Evolutionary conservation across 2,797 vertebrate species (phyloP).

Genomic region (Staurois parvus): DNA sequence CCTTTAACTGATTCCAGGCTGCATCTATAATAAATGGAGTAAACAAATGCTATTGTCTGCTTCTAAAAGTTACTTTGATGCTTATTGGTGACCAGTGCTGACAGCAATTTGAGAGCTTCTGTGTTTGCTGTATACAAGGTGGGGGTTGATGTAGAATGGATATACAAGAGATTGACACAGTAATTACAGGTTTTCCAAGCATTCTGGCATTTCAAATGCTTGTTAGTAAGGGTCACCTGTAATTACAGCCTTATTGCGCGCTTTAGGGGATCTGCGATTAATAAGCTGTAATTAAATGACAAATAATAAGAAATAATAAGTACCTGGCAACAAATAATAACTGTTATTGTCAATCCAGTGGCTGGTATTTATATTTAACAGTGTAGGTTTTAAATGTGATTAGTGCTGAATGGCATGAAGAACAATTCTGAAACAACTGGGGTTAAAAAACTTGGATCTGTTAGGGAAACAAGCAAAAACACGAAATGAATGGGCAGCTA

Average conservation of each 20-base stretch:
- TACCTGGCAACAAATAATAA: conserved; percentile 46
- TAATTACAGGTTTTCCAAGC: conserved; percentile 48
- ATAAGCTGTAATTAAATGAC: conserved; percentile 56
- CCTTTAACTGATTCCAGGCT: not conserved
- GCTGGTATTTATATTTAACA: conserved; percentile 52
- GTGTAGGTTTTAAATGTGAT: conserved; percentile 35
- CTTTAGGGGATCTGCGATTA: conserved; percentile 47
- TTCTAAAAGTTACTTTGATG: conserved; percentile 7
- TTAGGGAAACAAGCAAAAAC: not conserved
- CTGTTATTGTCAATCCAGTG: not conserved
- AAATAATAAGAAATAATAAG: conserved; percentile 36
- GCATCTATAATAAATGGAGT: not conserved
- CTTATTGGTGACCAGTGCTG: not conserved
- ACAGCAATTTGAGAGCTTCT: conserved; percentile 18
- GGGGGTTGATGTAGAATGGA: not conserved
- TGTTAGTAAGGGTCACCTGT: conserved; percentile 52
- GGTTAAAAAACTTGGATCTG: conserved; percentile 3
- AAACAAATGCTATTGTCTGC: not conserved
- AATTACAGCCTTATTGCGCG: conserved; percentile 50
- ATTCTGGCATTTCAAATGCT: conserved; percentile 44
- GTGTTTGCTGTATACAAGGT: conserved; percentile 18
- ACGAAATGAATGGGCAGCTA: not conserved
- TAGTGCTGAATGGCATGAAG: conserved; percentile 12
- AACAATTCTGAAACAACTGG: not conserved
- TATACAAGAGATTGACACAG: conserved; percentile 21